A percentile compares a stretch with the other conserved stretches of the same genome.
Conservation (phyloP, 2,888 invertebrate species). For the Kuschelorhynchus macadamiae region DNA sequence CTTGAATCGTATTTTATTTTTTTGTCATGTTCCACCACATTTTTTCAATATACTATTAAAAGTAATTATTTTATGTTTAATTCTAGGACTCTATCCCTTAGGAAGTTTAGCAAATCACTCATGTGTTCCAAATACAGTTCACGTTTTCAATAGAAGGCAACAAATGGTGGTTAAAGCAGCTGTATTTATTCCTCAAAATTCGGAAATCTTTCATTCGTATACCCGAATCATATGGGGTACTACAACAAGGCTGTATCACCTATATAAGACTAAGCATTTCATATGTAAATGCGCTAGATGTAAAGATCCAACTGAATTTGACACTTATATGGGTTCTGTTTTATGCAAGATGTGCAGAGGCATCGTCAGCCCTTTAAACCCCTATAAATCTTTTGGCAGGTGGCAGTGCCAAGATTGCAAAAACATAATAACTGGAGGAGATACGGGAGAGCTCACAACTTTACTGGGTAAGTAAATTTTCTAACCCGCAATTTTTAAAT, state of each 20-base stretch:
- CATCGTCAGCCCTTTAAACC: constrained; percentile 72
- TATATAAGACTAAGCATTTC: constrained; percentile 79
- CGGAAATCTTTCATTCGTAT: constrained; percentile 79
- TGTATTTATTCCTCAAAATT: constrained; percentile 72
- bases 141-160: constrained; percentile 73
- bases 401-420: constrained; percentile 76
- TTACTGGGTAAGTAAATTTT: constrained; percentile 42
- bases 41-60: no score
- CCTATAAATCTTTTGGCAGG: constrained; percentile 69
- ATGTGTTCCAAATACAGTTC: constrained; percentile 78
- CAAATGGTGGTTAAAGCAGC: constrained; percentile 76
- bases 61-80: constrained; percentile 7
- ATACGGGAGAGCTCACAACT: constrained; percentile 59
- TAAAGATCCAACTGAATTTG: constrained; percentile 77
- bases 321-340: constrained; percentile 65
- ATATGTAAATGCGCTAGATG: constrained; percentile 76
- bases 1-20: no score
- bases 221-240: constrained; percentile 80
- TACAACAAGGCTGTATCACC: constrained; percentile 73
- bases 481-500: no score
- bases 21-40: no score
- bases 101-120: constrained; percentile 79
- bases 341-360: constrained; percentile 69
- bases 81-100: constrained; percentile 76
- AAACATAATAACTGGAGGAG: constrained; percentile 53